Conservation (phyloP, 2,113 vertebrate genomes). For the Smithornis capensis region DNA sequence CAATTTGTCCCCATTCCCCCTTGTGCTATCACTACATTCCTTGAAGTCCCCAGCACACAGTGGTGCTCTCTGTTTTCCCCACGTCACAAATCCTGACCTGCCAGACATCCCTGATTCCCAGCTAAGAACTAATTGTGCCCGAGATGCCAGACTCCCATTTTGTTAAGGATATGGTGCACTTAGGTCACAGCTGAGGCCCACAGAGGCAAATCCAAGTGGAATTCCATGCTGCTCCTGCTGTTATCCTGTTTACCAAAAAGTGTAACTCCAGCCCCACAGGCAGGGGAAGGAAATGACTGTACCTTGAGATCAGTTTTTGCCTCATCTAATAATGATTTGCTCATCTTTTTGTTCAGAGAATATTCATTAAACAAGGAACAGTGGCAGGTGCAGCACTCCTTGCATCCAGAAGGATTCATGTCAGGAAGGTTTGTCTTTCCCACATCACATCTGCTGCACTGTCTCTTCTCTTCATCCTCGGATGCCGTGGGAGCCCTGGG, state of each 20-base stretch:
- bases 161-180: background rate
- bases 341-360: background rate
- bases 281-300: background rate
- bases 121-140: background rate
- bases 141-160: background rate
- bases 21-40: background rate
- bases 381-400: background rate
- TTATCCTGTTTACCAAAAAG: background rate
- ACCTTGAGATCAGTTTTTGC: background rate
- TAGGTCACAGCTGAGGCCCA: background rate
- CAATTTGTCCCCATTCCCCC: background rate
- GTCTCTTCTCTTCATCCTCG: background rate
- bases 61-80: background rate
- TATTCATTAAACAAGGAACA: background rate
- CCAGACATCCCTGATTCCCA: background rate
- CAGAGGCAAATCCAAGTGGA: background rate
- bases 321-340: background rate
- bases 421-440: background rate
- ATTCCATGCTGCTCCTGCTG: background rate
- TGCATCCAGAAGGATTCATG: background rate
- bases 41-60: background rate
- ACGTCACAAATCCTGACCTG: background rate
- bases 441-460: background rate
- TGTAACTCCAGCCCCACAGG: background rate
- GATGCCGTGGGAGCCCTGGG: background rate